Base-by-base conservation (phyloP, 2,113 vertebrate species). In the Cyphomyrus plagiostoma region DNA sequence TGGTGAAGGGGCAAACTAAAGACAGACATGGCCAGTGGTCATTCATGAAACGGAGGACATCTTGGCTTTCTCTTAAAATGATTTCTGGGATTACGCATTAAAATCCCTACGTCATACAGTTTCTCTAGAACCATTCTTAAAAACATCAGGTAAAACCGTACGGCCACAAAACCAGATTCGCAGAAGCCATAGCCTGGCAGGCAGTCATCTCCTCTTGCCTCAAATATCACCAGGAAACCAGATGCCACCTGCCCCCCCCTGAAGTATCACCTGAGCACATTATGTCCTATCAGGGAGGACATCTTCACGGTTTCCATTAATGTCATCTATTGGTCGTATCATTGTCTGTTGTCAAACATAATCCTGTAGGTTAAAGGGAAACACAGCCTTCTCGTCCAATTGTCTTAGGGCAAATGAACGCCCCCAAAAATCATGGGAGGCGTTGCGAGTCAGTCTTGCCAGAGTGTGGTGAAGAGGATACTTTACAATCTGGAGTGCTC, bases 171-270 rank as follows among this genome's bases (percentile, higher is more conserved):
- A 53, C 49, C 49, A 53, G 50, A 87, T 17, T 19, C 17, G 19
- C 52, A 83, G 88, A 87, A 17, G 19, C 10, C 86, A 23, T 50
- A 50, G n/a, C 42, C 3, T 85, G 83, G 46, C 83, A 50, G 80
- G 53, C 45, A 17, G 23, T 92, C 94, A 89, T 94, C 91, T 89
- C 77, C 89, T 82, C 35, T 84, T 4, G 91, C 89, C 88, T 95
- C 91, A 77, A 42, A 7, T 94, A 94, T 92, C 93, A 92, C 87
- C 53, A 66, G 49, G 89, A 87, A 93, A 92, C 39, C 80, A 80
- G 91, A 92, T 91, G 89, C 84, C 66, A 11, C 23, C 26, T 30
- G 13, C 2, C 52, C 74, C 53, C 58, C 58, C 35, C 5, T 7
- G 1, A 19, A 21, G 15, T 4, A 46, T 70, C 83, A 86, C 85